A percentile compares a stretch with the other conserved stretches of the same genome.
These are phyloP conservation scores for Excalfactoria chinensis DNA, from an alignment of 2,113 vertebrate species.

Conservation along the genomic window DNA sequence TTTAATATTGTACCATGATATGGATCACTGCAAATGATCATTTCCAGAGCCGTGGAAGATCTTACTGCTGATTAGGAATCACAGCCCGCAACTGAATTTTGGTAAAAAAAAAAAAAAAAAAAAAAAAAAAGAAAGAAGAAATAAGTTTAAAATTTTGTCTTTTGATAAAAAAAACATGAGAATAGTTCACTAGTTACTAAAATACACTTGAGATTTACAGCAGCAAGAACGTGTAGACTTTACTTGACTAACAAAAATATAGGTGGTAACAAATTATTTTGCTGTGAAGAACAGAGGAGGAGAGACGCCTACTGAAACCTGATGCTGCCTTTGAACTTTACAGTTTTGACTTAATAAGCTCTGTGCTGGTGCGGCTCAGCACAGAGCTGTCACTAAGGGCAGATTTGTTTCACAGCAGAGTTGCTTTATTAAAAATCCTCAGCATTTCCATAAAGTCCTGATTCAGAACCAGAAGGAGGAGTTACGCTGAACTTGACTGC, in stretches of 20 bases:
- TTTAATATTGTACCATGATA: slow-evolving; percentile 31
- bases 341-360: slow-evolving; percentile 58
- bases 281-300: slow-evolving; percentile 59
- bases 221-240: slow-evolving; percentile 13
- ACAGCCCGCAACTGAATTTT: neutral
- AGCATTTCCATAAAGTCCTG: slow-evolving; percentile 59
- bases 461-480: slow-evolving; percentile 67
- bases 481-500: slow-evolving; percentile 68
- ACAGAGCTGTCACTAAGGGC: slow-evolving; percentile 48
- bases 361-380: slow-evolving; percentile 2
- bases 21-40: slow-evolving; percentile 30
- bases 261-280: slow-evolving; percentile 46
- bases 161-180: neutral
- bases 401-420: slow-evolving; percentile 48
- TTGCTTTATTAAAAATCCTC: slow-evolving; percentile 56
- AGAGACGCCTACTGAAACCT: slow-evolving; percentile 64
- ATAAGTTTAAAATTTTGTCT: neutral
- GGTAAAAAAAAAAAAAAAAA: neutral
- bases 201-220: slow-evolving; percentile 7
- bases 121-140: neutral
- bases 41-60: slow-evolving; percentile 2
- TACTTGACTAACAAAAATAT: slow-evolving; percentile 55
- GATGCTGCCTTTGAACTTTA: slow-evolving; percentile 69
- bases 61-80: neutral
- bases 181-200: slow-evolving; percentile 41